Percentiles rank a stretch among this genome's conserved stretches.
These are phyloP conservation scores for Philopotamus ludificatus DNA, from an alignment of 1,140 invertebrate species.

Conservation along the genomic window DNA sequence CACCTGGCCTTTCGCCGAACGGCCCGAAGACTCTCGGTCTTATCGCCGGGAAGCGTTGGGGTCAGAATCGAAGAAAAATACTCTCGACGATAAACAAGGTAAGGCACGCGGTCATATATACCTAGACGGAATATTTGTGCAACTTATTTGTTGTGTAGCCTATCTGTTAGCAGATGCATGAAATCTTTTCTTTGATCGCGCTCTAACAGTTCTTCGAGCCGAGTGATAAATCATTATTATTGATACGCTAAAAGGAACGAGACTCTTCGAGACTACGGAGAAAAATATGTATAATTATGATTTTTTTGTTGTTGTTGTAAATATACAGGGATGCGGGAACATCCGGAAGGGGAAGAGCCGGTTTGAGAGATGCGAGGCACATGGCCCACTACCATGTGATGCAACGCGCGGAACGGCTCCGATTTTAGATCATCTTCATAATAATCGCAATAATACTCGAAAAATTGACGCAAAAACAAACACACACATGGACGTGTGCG, in stretches of 20 bases:
- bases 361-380: slow-evolving; percentile 36
- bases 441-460: background rate
- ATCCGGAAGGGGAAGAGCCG: slow-evolving; percentile 30
- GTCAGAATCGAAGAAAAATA: background rate
- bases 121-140: slow-evolving; percentile 36
- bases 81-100: background rate
- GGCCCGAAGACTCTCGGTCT: background rate
- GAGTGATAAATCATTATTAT: slow-evolving; percentile 14
- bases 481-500: background rate
- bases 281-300: too few species aligned
- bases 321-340: background rate
- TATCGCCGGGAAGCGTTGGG: background rate
- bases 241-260: too few species aligned
- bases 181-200: slow-evolving; percentile 28
- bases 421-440: too few species aligned
- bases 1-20: slow-evolving; percentile 30
- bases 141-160: slow-evolving; percentile 27
- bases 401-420: background rate
- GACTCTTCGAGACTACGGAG: too few species aligned
- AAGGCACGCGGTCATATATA: slow-evolving; percentile 29
- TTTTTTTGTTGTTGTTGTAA: too few species aligned
- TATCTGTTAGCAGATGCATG: slow-evolving; percentile 35
- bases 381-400: slow-evolving; percentile 16
- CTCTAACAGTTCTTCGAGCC: background rate
- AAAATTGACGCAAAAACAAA: background rate